Percentiles rank a stretch among this genome's conserved stretches.
Conservation (phyloP, 2,797 vertebrate genomes). For the Melanotaenia maccullochi region DNA sequence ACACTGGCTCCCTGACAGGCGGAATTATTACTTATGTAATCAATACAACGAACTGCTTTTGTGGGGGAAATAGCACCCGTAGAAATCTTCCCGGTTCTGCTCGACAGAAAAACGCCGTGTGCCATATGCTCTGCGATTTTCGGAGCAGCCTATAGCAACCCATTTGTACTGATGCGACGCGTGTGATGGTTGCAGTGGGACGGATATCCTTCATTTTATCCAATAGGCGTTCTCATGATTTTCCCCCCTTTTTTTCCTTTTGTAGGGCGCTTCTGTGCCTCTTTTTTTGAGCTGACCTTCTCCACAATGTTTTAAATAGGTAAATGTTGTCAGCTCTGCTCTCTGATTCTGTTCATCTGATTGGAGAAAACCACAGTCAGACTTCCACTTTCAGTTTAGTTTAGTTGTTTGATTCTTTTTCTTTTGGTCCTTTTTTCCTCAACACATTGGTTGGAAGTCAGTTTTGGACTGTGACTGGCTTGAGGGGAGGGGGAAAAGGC, state of each 20-base stretch:
- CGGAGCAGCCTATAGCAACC: constrained; percentile 60
- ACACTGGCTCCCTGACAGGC: constrained; percentile 49
- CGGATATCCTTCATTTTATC: constrained; percentile 66
- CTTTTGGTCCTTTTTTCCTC: neutral
- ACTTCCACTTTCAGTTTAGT: constrained; percentile 12
- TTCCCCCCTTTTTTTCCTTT: constrained; percentile 19
- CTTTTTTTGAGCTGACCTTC: constrained; percentile 47
- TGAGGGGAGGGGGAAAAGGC: neutral
- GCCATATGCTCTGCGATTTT: constrained; percentile 58
- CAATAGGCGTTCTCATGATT: constrained; percentile 56
- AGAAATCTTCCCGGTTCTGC: constrained; percentile 29
- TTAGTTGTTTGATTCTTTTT: fast-evolving
- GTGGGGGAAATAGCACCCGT: constrained; percentile 19
- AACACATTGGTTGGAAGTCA: constrained; percentile 47
- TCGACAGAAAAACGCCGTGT: constrained; percentile 38
- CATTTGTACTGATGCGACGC: constrained; percentile 66
- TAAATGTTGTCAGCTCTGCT: constrained; percentile 20
- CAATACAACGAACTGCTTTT: constrained; percentile 53
- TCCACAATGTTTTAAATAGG: constrained; percentile 44
- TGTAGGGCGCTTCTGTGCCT: constrained; percentile 41
- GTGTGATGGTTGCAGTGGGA: constrained; percentile 71
- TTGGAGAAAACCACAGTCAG: constrained; percentile 7
- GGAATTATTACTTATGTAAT: constrained; percentile 69
- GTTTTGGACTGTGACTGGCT: constrained; percentile 56
- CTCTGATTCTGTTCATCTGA: constrained; percentile 8